Evolutionary conservation across 2,888 invertebrate genomes (phyloP).

Genomic region (Nineta flava): DNA sequence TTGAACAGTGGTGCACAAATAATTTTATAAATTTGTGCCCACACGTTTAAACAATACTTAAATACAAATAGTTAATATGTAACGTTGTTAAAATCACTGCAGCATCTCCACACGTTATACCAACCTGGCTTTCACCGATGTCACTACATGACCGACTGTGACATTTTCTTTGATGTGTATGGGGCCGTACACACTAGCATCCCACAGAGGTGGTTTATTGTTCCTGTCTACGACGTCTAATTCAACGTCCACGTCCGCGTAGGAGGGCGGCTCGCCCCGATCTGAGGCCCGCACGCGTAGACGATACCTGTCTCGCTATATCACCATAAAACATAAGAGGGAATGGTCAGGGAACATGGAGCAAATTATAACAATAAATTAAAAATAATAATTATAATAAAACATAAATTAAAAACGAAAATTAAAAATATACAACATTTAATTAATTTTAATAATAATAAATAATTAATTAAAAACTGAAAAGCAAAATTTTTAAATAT

Average conservation of each 20-base stretch:
- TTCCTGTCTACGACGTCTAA: constrained; percentile 97
- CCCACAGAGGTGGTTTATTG: constrained; percentile 97
- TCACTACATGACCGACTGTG: constrained; percentile 97
- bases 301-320: constrained; percentile 91
- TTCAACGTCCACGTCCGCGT: constrained; percentile 92
- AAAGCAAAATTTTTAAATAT: neutral
- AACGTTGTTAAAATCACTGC: constrained; percentile 10
- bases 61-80: too few species aligned
- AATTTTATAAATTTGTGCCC: too few species aligned
- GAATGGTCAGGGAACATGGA: constrained; percentile 44
- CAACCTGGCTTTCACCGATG: constrained; percentile 96
- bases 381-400: neutral
- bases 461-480: constrained; percentile 5
- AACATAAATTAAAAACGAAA: constrained; percentile 29
- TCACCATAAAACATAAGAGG: constrained; percentile 47
- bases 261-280: constrained; percentile 80
- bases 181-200: constrained; percentile 88
- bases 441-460: too few species aligned
- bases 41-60: too few species aligned
- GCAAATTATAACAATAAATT: constrained; percentile 28
- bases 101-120: constrained; percentile 36
- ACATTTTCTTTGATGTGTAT: constrained; percentile 97
- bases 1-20: too few species aligned
- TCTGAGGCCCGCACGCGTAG: constrained; percentile 94
- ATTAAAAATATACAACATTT: constrained; percentile 17